Conservation (phyloP, 1,140 invertebrate species). For the Mactra quadrangularis region DNA sequence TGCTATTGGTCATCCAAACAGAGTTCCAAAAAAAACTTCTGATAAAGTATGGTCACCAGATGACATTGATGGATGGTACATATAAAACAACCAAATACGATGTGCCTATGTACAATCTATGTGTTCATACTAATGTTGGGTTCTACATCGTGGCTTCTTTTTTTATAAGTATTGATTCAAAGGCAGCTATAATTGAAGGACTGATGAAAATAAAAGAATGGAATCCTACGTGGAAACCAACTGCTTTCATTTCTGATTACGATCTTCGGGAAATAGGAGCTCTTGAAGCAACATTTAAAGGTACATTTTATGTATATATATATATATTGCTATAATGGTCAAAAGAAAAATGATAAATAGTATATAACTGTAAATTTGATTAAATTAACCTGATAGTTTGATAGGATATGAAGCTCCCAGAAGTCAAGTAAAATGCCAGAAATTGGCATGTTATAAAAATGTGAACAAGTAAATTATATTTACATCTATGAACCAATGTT, state of each 20-base stretch:
- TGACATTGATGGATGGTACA: slow-evolving; percentile 5
- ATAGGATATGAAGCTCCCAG: no score
- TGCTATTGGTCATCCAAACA: slow-evolving; percentile 3
- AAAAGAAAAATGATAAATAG: no score
- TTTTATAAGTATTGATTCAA: not conserved
- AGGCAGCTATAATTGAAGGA: not conserved
- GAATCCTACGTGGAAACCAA: not conserved
- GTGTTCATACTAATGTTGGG: slow-evolving; percentile 4
- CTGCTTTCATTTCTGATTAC: not conserved
- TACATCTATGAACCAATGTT: no score
- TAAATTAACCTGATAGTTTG: no score
- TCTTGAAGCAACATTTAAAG: not conserved
- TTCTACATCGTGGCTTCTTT: not conserved
- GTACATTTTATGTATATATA: no score
- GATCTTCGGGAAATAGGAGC: not conserved
- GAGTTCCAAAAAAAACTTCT: not conserved
- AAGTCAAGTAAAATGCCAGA: no score
- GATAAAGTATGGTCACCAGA: not conserved
- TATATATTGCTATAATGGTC: no score
- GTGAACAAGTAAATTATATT: no score
- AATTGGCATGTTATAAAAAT: no score
- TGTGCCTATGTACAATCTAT: slow-evolving; percentile 2
- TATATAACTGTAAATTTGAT: no score
- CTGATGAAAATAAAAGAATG: not conserved
- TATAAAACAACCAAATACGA: not conserved